Evolutionary conservation across 2,888 invertebrate species (phyloP), one percentile per base, ranked within the genome.

Genomic region (Microlaimidae sp.): DNA sequence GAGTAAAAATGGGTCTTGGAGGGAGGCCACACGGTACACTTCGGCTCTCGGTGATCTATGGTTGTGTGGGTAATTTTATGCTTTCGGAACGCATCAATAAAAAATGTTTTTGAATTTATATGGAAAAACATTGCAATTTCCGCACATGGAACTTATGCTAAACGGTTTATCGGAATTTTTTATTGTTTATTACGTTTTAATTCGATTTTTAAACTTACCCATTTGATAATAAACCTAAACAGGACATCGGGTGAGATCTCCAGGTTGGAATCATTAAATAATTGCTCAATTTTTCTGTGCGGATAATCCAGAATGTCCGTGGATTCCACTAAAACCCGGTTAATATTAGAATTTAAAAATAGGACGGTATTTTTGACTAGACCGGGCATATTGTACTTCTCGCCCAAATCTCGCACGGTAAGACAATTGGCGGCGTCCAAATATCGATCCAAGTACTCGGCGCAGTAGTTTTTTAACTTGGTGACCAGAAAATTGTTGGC

Each of bases 371-470:
- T 74, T 68, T 77, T 78, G 41, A 75, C 74, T 53, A 81, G 69
- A 57, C 74, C 73, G 43, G 76, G 75, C 59, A 80, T 69, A 61
- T 76, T 77, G 67, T 78, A 80, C 61, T 77, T 75, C 58, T 77
- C 75, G 1, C 79, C 78, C 61, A 80, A 69, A 60, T 78, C 77
- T 64, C 76, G 77, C 5, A 79, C 78, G 57, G 77, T 76, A 24
- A 80, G 71, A 69, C 80, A 80, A 70, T 80, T 81, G 52, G 77
- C 75, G 45, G 77, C 69, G 66, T 77, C 78, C 59, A 81, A 64
- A 69, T 78, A 78, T 51, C 78, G 73, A 59, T 79, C 77, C 61
- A 81, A 69, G 63, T 78, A 80, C 63, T 80, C 79, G 54, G 78
- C 78, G 71, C 81, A 81, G 64, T 79, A 78, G 58, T 71, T 71